Conservation (phyloP, 2,113 vertebrate genomes). For the Oreochromis spilurus region DNA sequence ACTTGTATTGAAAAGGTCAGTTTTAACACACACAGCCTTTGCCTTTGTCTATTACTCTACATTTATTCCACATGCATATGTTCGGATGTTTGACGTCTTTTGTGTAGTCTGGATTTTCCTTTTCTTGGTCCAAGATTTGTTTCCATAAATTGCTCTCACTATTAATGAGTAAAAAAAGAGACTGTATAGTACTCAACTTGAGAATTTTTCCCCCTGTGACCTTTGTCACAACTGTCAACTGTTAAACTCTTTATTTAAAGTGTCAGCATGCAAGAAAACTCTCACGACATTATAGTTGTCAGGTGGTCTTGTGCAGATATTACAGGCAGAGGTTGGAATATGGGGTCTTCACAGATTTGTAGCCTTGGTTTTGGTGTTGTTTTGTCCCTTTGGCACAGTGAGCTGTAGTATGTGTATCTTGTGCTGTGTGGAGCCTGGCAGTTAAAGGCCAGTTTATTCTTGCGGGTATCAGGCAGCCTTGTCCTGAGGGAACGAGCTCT, state of each 20-base stretch:
- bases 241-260: too few species aligned
- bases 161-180: too few species aligned
- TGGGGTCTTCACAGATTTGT: neutral
- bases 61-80: neutral
- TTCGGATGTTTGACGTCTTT: neutral
- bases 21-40: neutral
- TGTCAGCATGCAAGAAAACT: neutral
- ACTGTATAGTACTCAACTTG: too few species aligned
- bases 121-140: neutral
- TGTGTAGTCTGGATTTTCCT: neutral
- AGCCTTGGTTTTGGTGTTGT: conserved; percentile 19
- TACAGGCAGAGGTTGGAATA: neutral
- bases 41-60: neutral
- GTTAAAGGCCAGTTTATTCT: conserved; percentile 74
- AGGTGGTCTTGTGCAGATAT: neutral
- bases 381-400: conserved; percentile 27
- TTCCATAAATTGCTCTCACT: neutral
- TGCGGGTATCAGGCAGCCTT: conserved; percentile 67
- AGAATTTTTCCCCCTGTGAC: too few species aligned
- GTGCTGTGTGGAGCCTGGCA: conserved; percentile 39
- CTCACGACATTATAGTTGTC: neutral
- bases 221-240: too few species aligned
- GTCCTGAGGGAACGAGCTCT: conserved; percentile 70
- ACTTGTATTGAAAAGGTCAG: neutral
- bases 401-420: conserved; percentile 39